These are phyloP conservation scores for Poecilia gillii DNA, from an alignment of 2,797 vertebrate species.

Conservation along the genomic window DNA sequence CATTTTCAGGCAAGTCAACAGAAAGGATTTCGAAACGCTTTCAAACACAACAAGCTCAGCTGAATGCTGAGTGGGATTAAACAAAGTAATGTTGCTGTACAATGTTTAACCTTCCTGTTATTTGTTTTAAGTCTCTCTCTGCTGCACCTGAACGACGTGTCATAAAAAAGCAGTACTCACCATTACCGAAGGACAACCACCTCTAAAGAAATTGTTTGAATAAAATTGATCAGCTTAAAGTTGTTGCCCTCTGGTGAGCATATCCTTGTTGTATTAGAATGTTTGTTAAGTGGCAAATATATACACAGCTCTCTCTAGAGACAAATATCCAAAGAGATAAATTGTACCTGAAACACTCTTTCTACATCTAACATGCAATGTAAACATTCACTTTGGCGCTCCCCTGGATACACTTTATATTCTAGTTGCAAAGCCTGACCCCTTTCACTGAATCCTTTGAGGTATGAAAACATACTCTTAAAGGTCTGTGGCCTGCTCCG, in stretches of 20 bases:
- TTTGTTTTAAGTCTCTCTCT: neutral
- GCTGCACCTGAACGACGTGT: too few relatives aligned
- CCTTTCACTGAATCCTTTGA: slow-evolving; percentile 42
- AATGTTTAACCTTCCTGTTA: neutral
- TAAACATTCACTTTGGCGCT: slow-evolving; percentile 47
- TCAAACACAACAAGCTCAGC: neutral
- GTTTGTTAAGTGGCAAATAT: slow-evolving; percentile 19
- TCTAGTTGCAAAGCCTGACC: slow-evolving; percentile 43
- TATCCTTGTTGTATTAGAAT: slow-evolving; percentile 33
- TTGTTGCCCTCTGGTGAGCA: slow-evolving; percentile 29
- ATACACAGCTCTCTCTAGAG: slow-evolving; percentile 2
- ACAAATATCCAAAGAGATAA: slow-evolving; percentile 41
- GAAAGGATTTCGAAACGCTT: neutral
- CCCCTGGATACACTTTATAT: slow-evolving; percentile 36
- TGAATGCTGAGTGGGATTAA: neutral
- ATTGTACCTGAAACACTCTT: slow-evolving; percentile 47
- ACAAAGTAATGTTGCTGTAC: neutral
- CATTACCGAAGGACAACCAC: slow-evolving; percentile 69
- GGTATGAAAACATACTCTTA: slow-evolving; percentile 49
- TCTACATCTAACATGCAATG: slow-evolving; percentile 36
- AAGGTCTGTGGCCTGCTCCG: slow-evolving; percentile 42
- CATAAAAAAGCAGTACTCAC: neutral
- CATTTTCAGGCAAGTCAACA: neutral
- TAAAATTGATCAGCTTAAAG: slow-evolving; percentile 64
- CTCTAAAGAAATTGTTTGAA: slow-evolving; percentile 47